phyloP scores from a whole-genome alignment of 2,888 invertebrate genomes.

The Scaeva pyrastri region DNA sequence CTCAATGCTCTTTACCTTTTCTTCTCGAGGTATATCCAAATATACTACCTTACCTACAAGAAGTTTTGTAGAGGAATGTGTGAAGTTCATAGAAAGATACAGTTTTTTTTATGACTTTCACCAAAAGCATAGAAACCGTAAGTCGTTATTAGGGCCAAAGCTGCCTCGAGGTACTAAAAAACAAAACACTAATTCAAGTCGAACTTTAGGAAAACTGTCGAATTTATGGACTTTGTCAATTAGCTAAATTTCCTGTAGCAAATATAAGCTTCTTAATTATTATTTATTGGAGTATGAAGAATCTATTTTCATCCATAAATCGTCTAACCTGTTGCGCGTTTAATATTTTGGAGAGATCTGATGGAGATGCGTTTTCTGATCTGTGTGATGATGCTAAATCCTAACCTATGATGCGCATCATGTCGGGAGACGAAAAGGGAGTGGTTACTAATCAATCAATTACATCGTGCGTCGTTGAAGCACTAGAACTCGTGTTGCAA shows the following conservation, averaged over 20 bases:
- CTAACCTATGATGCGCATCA: neutral
- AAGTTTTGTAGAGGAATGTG: too few relatives aligned
- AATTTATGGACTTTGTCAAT: constrained; percentile 70
- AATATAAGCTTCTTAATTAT: constrained; percentile 45
- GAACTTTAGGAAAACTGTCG: constrained; percentile 7
- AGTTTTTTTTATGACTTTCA: constrained; percentile 50
- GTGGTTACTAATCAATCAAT: constrained; percentile 60
- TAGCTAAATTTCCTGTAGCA: constrained; percentile 44
- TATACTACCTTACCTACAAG: too few relatives aligned
- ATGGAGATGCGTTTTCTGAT: constrained; percentile 42
- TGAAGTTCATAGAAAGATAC: constrained; percentile 21
- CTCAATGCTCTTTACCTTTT: constrained; percentile 12
- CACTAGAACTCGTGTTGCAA: constrained; percentile 37
- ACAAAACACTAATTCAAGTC: constrained; percentile 36
- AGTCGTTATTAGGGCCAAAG: constrained; percentile 16
- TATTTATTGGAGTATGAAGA: neutral
- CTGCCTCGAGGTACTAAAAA: constrained; percentile 1
- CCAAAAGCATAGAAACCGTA: neutral
- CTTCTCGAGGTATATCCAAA: neutral
- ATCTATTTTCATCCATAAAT: constrained; percentile 41
- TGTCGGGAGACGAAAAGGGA: neutral
- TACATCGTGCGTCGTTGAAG: constrained; percentile 51
- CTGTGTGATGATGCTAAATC: too few relatives aligned
- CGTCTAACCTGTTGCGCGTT: neutral
- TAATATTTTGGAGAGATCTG: neutral